Base-by-base conservation (phyloP, 2,797 vertebrate genomes). In the Chanos chanos region DNA sequence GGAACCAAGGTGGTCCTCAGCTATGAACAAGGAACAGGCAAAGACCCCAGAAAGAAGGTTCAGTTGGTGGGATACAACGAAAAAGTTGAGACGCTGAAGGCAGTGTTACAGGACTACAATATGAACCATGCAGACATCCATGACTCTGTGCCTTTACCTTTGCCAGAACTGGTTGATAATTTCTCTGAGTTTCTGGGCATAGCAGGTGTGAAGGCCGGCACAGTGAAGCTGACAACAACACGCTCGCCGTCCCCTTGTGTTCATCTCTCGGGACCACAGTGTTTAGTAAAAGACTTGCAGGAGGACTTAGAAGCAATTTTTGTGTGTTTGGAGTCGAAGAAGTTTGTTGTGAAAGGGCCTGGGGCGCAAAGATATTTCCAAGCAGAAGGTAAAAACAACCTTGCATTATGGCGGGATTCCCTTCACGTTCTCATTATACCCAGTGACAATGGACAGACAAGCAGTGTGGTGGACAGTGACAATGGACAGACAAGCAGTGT, bases 31-130 rank as follows among this genome's bases (percentile, higher is more conserved):
- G 70, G 8, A 27, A 1, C 22, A 2, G 37, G 1, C 13, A 16
- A 36, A 41, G 18, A 44, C 1, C 1, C 24, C 24, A 22, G 4
- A 2, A 53, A 8, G 2, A 59, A 36, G 3, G 70, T 86, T 1
- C 59, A 34, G 13, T 21, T 89, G 9, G 67, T 81, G 24, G 87
- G 87, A 4, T 84, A 77, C 51, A 73, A 16, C 4, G 21, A 74
- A 7, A 61, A 77, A 22, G 82, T 87, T 1, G 68, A 7, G 27
- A 66, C 36, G 12, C 59, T 86, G 5, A 78, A 67, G 66, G 22
- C 64, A 1, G 28, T 78, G 21, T 24, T 87, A 3, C 5, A 45
- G 8, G 59, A 77, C 2, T 78, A 74, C 56, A 74, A 75, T 37
- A 27, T 41, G 18, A 80, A 75, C 39, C 70, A 81, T 1, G 66